Conservation (phyloP, 2,888 invertebrate species). For the Thymelicus acteon region DNA sequence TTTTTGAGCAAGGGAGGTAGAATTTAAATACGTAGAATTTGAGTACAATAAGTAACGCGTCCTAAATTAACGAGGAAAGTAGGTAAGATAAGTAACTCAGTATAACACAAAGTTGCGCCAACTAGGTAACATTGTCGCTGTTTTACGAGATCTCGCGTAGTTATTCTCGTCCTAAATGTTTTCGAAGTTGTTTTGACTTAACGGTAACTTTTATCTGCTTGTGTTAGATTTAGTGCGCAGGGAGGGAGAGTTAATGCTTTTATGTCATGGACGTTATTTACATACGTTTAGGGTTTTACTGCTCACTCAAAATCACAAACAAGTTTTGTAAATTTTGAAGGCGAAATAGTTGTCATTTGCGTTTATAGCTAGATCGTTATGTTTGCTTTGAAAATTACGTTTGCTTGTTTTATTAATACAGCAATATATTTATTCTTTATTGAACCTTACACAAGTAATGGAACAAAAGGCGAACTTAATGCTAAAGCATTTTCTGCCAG, state of each 20-base stretch:
- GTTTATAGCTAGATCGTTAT: too few relatives aligned
- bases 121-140: slow-evolving; percentile 12
- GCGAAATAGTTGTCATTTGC: too few relatives aligned
- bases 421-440: too few relatives aligned
- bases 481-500: too few relatives aligned
- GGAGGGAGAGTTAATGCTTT: slow-evolving; percentile 10
- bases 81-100: not conserved
- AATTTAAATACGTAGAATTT: too few relatives aligned
- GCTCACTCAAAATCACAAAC: too few relatives aligned
- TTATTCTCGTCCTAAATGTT: slow-evolving; percentile 18
- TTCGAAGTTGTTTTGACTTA: slow-evolving; percentile 27
- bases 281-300: slow-evolving; percentile 1
- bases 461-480: too few relatives aligned
- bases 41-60: not conserved
- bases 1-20: too few relatives aligned
- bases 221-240: slow-evolving; percentile 14
- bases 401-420: too few relatives aligned
- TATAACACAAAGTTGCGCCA: not conserved
- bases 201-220: slow-evolving; percentile 18
- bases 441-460: too few relatives aligned
- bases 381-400: too few relatives aligned
- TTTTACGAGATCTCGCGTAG: slow-evolving; percentile 21
- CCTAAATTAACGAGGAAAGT: not conserved
- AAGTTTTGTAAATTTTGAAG: too few relatives aligned
- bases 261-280: slow-evolving; percentile 11